Evolutionary conservation across 2,113 vertebrate species (phyloP), one percentile per base, ranked within the genome.

Genomic region (Brachyhypopomus gauderio): DNA sequence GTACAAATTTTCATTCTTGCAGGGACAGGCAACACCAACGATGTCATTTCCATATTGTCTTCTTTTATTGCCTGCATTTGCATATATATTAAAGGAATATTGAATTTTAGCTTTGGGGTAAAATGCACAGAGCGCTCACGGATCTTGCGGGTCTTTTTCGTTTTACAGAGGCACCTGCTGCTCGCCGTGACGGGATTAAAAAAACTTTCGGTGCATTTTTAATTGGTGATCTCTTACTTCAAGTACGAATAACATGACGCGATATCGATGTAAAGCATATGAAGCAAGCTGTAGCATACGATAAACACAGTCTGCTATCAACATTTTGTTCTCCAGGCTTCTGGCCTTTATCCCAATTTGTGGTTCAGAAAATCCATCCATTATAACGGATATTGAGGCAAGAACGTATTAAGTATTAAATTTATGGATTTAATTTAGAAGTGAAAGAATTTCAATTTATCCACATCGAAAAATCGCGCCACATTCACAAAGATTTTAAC

Each of bases 61-160:
- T 93, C 90, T 92, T 96, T 97, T 97, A 97, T 96, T 96, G 93
- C 95, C 94, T 95, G 94, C 90, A 98, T 98, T 98, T 98, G 96
- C 97, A 98, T 98, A 97, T 96, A 98, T 98, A 98, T 97, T 98
- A 98, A 98, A 97, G 94, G 94, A 94, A 96, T 96, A 96, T 95
- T 96, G 95, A 60, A 58, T n/a, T 58, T 20, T 96, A 94, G 96
- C 96, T 97, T 94, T 95, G 94, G 97, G 96, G 95, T 95, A 96
- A 94, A 93, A 92, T 92, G 81, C 92, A 94, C 93, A 94, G 94
- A 95, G 94, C 95, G 95, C 86, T 90, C 92, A 81, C 86, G 93
- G 89, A 92, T 95, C 95, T 94, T 90, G 76, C 90, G 93, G 91
- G 90, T 94, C 92, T 94, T 94, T 95, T 96, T 98, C n/a, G 95